Conservation (phyloP, 2,797 vertebrate genomes). For the Sebastes vulpes region DNA sequence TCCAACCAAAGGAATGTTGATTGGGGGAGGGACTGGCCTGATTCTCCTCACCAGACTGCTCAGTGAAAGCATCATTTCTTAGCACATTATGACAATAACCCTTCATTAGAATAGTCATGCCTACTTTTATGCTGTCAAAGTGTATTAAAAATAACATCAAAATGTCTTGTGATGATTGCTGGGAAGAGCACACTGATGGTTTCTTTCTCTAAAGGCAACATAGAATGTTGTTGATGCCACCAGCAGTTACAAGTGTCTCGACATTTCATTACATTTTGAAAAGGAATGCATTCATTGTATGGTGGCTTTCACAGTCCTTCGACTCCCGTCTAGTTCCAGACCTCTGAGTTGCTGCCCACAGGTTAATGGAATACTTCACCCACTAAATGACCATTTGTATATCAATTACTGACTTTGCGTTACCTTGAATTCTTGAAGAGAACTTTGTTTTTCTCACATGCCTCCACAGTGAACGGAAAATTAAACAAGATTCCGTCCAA, state of each 20-base stretch:
- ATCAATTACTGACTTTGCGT: not conserved
- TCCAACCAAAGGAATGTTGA: conserved; percentile 4
- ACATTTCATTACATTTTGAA: not conserved
- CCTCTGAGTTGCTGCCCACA: not conserved
- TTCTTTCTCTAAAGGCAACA: not conserved
- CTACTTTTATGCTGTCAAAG: conserved; percentile 19
- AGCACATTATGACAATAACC: conserved; percentile 15
- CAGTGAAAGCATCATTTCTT: not conserved
- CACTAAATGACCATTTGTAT: not conserved
- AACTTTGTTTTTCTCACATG: no score
- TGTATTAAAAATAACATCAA: not conserved
- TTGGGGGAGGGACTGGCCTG: not conserved
- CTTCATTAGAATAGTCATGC: conserved; percentile 2
- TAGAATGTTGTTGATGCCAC: not conserved
- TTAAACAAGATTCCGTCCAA: no score
- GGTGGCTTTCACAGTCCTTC: not conserved
- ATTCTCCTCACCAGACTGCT: conserved; percentile 9
- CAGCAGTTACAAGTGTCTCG: not conserved
- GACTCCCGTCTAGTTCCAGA: not conserved
- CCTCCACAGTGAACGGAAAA: no score
- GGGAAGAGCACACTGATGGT: not conserved
- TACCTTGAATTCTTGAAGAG: no score
- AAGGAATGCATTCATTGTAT: not conserved
- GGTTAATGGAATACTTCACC: not conserved
- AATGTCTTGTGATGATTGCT: not conserved